A percentile compares a stretch with the other conserved stretches of the same genome.
phyloP scores from a whole-genome alignment of 92 coral and sea anemone genomes.

The Hydrozoanthus gracilis region DNA sequence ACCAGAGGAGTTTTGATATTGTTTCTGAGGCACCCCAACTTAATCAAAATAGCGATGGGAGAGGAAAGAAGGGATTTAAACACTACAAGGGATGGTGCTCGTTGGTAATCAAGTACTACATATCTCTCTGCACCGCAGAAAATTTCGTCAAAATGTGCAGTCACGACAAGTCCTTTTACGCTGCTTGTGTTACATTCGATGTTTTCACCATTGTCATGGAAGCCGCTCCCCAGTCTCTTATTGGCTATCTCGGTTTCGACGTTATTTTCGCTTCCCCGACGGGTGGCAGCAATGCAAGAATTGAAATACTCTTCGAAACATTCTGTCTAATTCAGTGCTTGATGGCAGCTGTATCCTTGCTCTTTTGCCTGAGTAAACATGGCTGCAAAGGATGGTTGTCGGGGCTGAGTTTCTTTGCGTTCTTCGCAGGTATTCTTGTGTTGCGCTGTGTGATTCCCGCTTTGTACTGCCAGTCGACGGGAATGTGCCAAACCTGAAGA shows the following conservation, averaged over 20 bases:
- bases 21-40: neutral
- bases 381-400: slow-evolving; percentile 22
- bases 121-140: slow-evolving; percentile 7
- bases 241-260: slow-evolving; percentile 29
- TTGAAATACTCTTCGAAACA: slow-evolving; percentile 16
- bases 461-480: slow-evolving; percentile 29
- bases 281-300: slow-evolving; percentile 2
- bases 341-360: slow-evolving; percentile 8
- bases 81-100: slow-evolving; percentile 1
- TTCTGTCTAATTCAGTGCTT: slow-evolving; percentile 33
- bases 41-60: neutral
- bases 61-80: neutral
- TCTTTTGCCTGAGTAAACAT: slow-evolving; percentile 1
- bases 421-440: slow-evolving; percentile 28
- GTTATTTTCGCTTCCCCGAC: neutral
- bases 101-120: neutral
- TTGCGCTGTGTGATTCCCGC: slow-evolving; percentile 34
- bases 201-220: slow-evolving; percentile 20
- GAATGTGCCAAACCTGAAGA: slow-evolving; percentile 25
- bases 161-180: slow-evolving; percentile 30
- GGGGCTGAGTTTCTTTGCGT: slow-evolving; percentile 8
- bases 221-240: slow-evolving; percentile 33
- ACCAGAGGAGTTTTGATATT: neutral
- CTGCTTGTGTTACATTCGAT: slow-evolving; percentile 29
- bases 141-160: slow-evolving; percentile 30